Conservation (phyloP, 1,140 invertebrate species). For the Macrostomum lignano region DNA sequence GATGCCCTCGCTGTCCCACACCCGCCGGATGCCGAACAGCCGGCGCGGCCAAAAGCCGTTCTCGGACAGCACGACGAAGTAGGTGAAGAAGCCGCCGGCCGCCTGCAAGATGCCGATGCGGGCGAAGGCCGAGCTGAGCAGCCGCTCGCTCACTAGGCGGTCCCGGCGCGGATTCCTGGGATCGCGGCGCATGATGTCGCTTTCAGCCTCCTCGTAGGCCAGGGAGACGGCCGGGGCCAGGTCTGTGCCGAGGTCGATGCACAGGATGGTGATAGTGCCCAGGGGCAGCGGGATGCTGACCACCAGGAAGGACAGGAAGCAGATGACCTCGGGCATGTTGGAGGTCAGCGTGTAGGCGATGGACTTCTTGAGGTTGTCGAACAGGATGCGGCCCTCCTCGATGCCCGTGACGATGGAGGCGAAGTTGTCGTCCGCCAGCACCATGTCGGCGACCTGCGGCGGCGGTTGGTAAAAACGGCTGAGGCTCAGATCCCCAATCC, state of each 20-base stretch:
- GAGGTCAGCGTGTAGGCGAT: constrained; percentile 37
- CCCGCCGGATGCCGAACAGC: constrained; percentile 30
- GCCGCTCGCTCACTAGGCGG: constrained; percentile 13
- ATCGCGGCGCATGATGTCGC: constrained; percentile 18
- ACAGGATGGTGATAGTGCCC: constrained; percentile 14
- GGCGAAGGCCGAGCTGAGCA: constrained; percentile 43
- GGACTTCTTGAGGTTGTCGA: constrained; percentile 36
- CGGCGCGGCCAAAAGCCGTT: constrained; percentile 33
- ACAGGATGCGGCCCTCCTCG: constrained; percentile 49
- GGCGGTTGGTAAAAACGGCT: too few species aligned
- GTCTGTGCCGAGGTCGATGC: constrained; percentile 18
- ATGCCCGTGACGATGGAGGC: constrained; percentile 96
- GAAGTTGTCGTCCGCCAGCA: constrained; percentile 92
- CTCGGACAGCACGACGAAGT: constrained; percentile 35
- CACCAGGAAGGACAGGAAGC: constrained; percentile 14
- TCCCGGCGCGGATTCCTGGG: constrained; percentile 12
- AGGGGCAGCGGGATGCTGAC: constrained; percentile 15
- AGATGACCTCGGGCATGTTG: constrained; percentile 34
- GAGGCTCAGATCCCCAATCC: too few species aligned
- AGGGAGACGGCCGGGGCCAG: constrained; percentile 15
- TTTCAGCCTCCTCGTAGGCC: constrained; percentile 21
- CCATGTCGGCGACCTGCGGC: constrained; percentile 99
- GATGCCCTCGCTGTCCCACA: constrained; percentile 33
- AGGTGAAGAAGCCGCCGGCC: constrained; percentile 31
- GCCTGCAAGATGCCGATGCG: constrained; percentile 33